Base-by-base conservation (phyloP, 2,113 vertebrate species). In the Daubentonia madagascariensis region DNA sequence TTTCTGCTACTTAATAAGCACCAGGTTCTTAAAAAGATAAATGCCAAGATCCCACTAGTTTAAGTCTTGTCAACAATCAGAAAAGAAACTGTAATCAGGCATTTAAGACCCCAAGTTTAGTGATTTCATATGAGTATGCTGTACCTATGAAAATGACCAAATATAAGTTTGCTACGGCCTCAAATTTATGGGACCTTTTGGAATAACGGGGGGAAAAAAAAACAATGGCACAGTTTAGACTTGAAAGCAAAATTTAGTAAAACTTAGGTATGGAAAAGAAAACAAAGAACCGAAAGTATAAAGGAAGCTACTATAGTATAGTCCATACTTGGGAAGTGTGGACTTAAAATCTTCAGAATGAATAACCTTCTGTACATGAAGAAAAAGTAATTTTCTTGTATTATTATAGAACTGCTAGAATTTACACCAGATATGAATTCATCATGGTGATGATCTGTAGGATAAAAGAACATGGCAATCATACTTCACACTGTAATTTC, bases 21-120 rank as follows among this genome's bases (percentile, higher is more conserved):
- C 78, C 52, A 73, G 63, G 35, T 72, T 96, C 95, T 68, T 87
- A 84, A 93, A 93, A 87, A 92, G 91, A 83, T 40, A 85, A 95
- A 93, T 37, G 37, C 89, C 84, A 63, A 84, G 2, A 73, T 80
- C 37, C 35, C 91, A 70, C 50, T 25, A 73, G 61, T 59, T 76
- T 57, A n/a, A 91, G 50, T 50, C 61, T 43, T 94, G 68, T 59
- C 88, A 93, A 80, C 72, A 70, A 70, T 13, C 13, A 0, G 35
- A 79, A 93, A 93, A 68, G 25, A 92, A 90, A 52, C 11, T 65
- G 28, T 59, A 37, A 63, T 67, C 75, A 40, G 48, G 86, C 35
- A 83, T 79, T 54, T 54, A n/a, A 84, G 68, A n/a, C 35, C 54
- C 84, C 90, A 54, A 45, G 73, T 23, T 48, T 35, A 73, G 65